Percentiles rank a stretch among this genome's conserved stretches.
These are phyloP conservation scores for Aphelenchoides avenae DNA, from an alignment of 1,140 invertebrate species.

Conservation along the genomic window DNA sequence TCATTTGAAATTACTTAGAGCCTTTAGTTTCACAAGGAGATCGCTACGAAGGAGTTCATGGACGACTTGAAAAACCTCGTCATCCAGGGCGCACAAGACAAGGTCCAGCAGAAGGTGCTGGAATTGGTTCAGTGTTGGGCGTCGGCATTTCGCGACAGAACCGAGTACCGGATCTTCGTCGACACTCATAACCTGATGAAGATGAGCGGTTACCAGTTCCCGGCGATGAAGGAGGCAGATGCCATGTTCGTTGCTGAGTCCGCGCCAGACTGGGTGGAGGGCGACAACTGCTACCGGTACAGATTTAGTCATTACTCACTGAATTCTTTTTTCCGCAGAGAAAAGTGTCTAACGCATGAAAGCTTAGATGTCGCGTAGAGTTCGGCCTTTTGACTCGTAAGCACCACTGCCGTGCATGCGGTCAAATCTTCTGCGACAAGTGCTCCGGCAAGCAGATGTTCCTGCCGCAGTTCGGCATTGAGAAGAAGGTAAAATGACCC, in stretches of 20 bases:
- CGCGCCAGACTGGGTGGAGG: conserved; percentile 94
- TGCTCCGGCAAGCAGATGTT: conserved; percentile 92
- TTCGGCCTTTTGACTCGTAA: conserved; percentile 86
- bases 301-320: neutral
- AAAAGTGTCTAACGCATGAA: neutral
- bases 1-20: conserved; percentile 1
- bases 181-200: conserved; percentile 57
- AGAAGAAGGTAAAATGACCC: conserved; percentile 99
- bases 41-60: conserved; percentile 86
- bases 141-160: conserved; percentile 84
- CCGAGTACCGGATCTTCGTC: conserved; percentile 76
- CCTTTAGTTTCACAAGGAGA: conserved; percentile 79
- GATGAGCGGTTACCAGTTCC: conserved; percentile 74
- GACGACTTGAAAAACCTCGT: conserved; percentile 75
- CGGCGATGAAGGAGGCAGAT: conserved; percentile 85
- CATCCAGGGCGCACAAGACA: conserved; percentile 37
- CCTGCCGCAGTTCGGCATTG: conserved; percentile 96
- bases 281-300: conserved; percentile 71
- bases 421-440: conserved; percentile 77
- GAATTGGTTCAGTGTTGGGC: conserved; percentile 95
- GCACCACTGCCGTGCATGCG: conserved; percentile 81
- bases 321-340: neutral
- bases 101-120: conserved; percentile 73
- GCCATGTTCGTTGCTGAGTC: conserved; percentile 95
- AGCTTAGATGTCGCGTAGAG: conserved; percentile 73